phyloP scores from a whole-genome alignment of 2,797 vertebrate species.

The Acropternis orthonyx region DNA sequence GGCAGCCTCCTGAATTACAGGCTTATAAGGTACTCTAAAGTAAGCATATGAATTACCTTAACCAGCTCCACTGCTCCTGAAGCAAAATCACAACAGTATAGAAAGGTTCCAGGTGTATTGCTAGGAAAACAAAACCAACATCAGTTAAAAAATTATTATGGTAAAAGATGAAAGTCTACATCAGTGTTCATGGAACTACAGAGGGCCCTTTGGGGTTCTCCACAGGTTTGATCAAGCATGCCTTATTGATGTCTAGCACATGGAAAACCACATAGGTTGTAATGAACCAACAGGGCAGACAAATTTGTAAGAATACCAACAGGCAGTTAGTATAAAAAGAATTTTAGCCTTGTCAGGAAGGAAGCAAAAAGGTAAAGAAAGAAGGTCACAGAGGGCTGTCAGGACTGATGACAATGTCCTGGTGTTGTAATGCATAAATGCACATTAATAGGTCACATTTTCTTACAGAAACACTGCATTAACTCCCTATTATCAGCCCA shows the following conservation, averaged over 20 bases:
- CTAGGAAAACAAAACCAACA: constrained; percentile 67
- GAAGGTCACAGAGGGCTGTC: constrained; percentile 9
- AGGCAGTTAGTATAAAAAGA: constrained; percentile 29
- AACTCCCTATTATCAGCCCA: not conserved
- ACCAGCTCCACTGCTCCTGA: constrained; percentile 85
- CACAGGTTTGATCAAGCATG: constrained; percentile 28
- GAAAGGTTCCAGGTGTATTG: constrained; percentile 75
- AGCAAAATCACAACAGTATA: constrained; percentile 95
- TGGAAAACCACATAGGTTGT: constrained; percentile 29
- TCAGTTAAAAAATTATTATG: constrained; percentile 39
- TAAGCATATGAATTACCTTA: constrained; percentile 78
- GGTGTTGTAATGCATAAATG: constrained; percentile 10
- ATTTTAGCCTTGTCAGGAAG: not conserved
- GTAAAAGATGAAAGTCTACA: constrained; percentile 41
- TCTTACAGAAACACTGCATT: not conserved
- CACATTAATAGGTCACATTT: constrained; percentile 7
- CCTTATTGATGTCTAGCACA: constrained; percentile 40
- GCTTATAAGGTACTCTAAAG: constrained; percentile 32
- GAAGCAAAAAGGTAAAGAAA: constrained; percentile 33
- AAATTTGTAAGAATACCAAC: constrained; percentile 44
- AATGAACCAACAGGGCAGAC: constrained; percentile 46
- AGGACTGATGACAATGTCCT: not conserved
- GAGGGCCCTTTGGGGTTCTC: constrained; percentile 26
- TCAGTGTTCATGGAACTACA: constrained; percentile 6
- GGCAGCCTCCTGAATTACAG: constrained; percentile 58